phyloP scores from a whole-genome alignment of 2,797 vertebrate species.

The Sebastiscus tertius region DNA sequence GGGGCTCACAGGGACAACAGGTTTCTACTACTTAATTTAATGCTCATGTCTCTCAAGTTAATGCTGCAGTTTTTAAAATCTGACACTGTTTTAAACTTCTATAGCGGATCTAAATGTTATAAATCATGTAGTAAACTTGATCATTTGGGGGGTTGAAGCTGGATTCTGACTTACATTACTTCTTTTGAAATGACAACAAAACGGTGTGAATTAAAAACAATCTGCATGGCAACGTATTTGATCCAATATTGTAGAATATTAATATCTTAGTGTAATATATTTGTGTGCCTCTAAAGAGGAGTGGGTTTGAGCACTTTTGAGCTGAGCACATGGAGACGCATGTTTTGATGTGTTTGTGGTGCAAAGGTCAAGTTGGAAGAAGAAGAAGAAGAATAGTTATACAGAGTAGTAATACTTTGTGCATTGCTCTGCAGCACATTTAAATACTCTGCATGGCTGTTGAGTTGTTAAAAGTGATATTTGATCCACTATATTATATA shows the following conservation, averaged over 20 bases:
- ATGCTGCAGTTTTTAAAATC: not conserved
- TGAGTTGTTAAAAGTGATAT: not conserved
- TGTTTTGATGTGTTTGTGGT: not conserved
- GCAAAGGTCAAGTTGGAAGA: not conserved
- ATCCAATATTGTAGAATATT: not conserved
- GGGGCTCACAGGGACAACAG: slow-evolving; percentile 63
- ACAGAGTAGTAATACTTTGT: not conserved
- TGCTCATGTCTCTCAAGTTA: not conserved
- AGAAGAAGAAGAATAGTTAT: not conserved
- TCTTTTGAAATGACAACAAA: not conserved
- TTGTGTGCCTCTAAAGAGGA: not conserved
- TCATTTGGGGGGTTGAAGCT: not conserved
- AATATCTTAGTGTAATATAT: not conserved
- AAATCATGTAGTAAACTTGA: not conserved
- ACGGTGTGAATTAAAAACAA: not conserved
- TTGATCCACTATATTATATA: not conserved
- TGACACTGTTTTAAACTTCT: not conserved
- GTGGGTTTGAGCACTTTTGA: not conserved
- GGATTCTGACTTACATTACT: not conserved
- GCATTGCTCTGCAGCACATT: not conserved
- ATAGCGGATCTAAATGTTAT: not conserved
- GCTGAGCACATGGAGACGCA: not conserved
- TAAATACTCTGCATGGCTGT: not conserved
- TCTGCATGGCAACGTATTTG: not conserved
- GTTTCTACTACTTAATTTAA: slow-evolving; percentile 37